phyloP scores from a whole-genome alignment of 1,140 invertebrate species.

The Drosophila sp. region DNA sequence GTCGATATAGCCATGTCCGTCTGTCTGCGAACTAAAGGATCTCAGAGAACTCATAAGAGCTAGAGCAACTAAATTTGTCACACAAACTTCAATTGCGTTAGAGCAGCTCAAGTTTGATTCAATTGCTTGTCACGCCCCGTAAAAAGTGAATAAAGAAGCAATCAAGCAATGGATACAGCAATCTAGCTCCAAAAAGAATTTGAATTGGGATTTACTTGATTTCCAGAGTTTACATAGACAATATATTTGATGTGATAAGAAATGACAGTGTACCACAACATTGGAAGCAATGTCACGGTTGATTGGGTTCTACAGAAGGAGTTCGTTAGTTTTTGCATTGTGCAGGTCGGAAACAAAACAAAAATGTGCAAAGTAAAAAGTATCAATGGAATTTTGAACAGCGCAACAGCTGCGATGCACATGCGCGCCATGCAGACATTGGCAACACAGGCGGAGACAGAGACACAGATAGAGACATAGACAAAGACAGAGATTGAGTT shows the following conservation, averaged over 20 bases:
- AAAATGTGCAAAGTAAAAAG: slow-evolving; percentile 35
- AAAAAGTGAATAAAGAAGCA: too few relatives aligned
- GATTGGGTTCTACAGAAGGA: background rate
- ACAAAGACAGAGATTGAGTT: too few relatives aligned
- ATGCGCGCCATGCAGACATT: slow-evolving; percentile 48
- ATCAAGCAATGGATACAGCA: too few relatives aligned
- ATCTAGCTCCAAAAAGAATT: too few relatives aligned
- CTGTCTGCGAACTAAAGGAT: too few relatives aligned
- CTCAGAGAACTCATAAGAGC: too few relatives aligned
- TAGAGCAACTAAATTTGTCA: too few relatives aligned
- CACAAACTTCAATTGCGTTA: too few relatives aligned
- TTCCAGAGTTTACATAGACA: background rate
- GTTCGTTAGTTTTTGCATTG: slow-evolving; percentile 47
- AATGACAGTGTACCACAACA: background rate
- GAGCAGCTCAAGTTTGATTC: too few relatives aligned
- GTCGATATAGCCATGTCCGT: too few relatives aligned
- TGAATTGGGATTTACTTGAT: too few relatives aligned
- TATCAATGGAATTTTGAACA: slow-evolving; percentile 29
- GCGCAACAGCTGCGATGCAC: slow-evolving; percentile 57
- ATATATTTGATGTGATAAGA: slow-evolving; percentile 2
- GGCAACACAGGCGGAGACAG: background rate
- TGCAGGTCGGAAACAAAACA: slow-evolving; percentile 62
- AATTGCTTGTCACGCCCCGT: too few relatives aligned
- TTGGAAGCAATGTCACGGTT: background rate
- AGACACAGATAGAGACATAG: slow-evolving; percentile 1